Evolutionary conservation across 2,888 invertebrate species (phyloP), one percentile per base, ranked within the genome.

Genomic region (Crioceris asparagi): DNA sequence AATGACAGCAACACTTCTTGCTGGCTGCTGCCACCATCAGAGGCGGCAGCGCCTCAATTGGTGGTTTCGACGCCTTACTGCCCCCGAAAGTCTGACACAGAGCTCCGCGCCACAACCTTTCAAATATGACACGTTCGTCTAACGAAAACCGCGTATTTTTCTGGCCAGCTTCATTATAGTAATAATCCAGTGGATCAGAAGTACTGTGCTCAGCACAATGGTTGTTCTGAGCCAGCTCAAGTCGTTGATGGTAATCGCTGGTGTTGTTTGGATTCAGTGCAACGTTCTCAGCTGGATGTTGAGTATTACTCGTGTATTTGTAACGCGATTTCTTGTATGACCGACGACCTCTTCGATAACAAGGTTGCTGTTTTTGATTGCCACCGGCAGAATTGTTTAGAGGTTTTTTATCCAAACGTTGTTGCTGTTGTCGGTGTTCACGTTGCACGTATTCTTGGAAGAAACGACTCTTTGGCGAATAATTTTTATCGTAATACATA

Each of bases 51-150:
- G 17, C 36, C 39, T 44, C 47, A 18, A n/a, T n/a, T n/a, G n/a
- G n/a, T n/a, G 38, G 48, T 39, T 44, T 45, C 15, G 41, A 23
- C 14, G 39, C 45, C 36, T 35, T 35, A 26, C 50, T 49, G 11
- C 52, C 49, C 11, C 59, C 62, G 29, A 64, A 47, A 10, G 64
- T 62, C 47, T 65, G 64, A 44, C 59, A 60, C 18, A 65, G 48
- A 3, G 65, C 64, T 37, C 80, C 80, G 29, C 78, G 71, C 82
- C 82, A 82, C 35, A 82, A 66, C 14, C 79, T 68, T 53, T 82
- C 81, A 60, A 83, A 82, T 38, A 81, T 74, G 23, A 76, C 68
- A 42, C 78, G 69, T 50, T 79, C 74, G 51, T 76, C 74, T 1
- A 65, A 62, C n/a, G 65, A 62, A 34, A 64, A 66, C 6, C 68